Conservation (phyloP, 2,113 vertebrate species). For the Equus quagga region DNA sequence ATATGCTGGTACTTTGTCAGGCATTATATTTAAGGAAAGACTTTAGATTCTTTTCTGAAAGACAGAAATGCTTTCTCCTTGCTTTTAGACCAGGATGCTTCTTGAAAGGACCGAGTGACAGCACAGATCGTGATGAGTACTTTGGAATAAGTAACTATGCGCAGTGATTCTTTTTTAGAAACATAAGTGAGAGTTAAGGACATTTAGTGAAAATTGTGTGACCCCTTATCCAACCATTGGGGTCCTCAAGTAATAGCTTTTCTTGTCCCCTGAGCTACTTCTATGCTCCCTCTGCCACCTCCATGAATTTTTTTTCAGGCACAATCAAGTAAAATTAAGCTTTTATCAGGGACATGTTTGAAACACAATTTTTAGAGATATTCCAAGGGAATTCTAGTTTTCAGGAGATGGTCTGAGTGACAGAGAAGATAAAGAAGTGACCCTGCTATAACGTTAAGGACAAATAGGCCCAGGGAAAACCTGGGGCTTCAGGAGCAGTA, state of each 20-base stretch:
- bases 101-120: background rate
- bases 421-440: background rate
- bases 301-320: background rate
- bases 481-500: too few relatives aligned
- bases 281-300: fast-evolving
- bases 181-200: background rate
- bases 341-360: background rate
- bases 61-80: background rate
- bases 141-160: background rate
- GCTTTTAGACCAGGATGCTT: background rate
- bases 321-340: background rate
- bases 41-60: background rate
- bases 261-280: background rate
- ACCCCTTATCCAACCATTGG: background rate
- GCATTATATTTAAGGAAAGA: background rate
- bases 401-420: background rate
- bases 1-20: background rate
- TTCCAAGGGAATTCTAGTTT: background rate
- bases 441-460: background rate
- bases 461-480: background rate
- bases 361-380: background rate
- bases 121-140: background rate
- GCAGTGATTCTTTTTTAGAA: background rate
- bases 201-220: background rate
- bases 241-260: background rate